Percentiles rank a stretch among this genome's conserved stretches.
Conservation (phyloP, 2,797 vertebrate genomes). For the Crocodylus rhombifer region DNA sequence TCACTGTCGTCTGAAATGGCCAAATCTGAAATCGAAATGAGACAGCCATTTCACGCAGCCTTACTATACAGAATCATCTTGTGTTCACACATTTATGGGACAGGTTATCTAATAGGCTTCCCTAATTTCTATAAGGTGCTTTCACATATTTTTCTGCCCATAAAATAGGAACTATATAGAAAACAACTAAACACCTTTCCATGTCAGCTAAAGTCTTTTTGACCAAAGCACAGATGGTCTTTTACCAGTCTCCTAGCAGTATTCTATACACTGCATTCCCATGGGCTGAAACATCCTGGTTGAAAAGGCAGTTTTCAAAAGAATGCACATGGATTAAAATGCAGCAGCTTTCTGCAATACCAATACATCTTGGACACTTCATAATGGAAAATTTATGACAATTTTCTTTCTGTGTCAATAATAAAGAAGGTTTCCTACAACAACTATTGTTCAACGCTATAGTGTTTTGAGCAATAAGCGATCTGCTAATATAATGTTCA, state of each 20-base stretch:
- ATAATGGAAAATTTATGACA: neutral
- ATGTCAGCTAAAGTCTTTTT: conserved; percentile 38
- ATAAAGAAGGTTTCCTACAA: neutral
- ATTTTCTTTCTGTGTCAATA: conserved; percentile 9
- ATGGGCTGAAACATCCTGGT: conserved; percentile 6
- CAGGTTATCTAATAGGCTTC: neutral
- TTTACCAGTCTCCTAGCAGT: conserved; percentile 4
- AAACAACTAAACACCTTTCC: neutral
- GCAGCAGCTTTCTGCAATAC: neutral
- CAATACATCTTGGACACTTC: neutral
- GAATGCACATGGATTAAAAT: neutral
- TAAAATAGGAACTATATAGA: conserved; percentile 22
- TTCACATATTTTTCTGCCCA: neutral
- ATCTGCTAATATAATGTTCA: neutral
- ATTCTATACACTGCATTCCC: conserved; percentile 10
- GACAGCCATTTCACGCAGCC: too few species aligned
- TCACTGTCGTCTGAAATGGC: too few species aligned
- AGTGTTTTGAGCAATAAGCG: neutral
- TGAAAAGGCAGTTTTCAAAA: neutral
- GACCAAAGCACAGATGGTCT: conserved; percentile 46
- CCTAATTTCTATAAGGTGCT: neutral
- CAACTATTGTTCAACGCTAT: neutral
- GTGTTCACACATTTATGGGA: neutral
- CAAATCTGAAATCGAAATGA: too few species aligned
- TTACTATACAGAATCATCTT: neutral